A percentile compares a stretch with the other conserved stretches of the same genome.
Conservation (phyloP, 2,797 vertebrate genomes). For the Lates japonicus region DNA sequence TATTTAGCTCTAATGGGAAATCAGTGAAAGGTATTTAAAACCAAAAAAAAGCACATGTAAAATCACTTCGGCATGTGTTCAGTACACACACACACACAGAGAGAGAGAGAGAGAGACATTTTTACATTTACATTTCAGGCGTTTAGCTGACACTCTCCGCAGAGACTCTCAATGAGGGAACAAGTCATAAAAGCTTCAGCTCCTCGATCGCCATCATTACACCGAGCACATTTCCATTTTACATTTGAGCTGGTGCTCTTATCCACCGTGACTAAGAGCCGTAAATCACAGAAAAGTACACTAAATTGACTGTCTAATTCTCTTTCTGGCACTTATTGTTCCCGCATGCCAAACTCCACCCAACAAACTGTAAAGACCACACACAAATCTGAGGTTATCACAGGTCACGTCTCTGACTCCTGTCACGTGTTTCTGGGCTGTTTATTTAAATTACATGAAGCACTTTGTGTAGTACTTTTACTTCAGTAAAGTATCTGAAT, state of each 20-base stretch:
- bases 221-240: conserved; percentile 29
- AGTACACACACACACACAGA: background rate
- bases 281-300: conserved; percentile 25
- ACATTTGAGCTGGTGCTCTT: conserved; percentile 31
- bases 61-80: conserved; percentile 23
- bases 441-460: too few species aligned
- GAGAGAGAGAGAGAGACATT: too few species aligned
- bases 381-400: background rate
- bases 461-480: too few species aligned
- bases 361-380: background rate
- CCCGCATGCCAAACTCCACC: background rate
- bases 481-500: too few species aligned
- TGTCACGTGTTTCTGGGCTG: too few species aligned
- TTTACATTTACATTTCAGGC: background rate
- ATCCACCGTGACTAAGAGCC: background rate
- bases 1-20: conserved; percentile 60
- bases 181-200: conserved; percentile 27
- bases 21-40: conserved; percentile 32
- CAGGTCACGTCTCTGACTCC: background rate
- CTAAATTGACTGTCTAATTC: conserved; percentile 1
- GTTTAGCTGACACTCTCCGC: conserved; percentile 28
- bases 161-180: conserved; percentile 27
- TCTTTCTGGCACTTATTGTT: conserved; percentile 11
- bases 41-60: conserved; percentile 30
- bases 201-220: background rate